Percentiles rank a stretch among this genome's conserved stretches.
Evolutionary conservation across 2,797 vertebrate genomes (phyloP).

Genomic region (Naso thynnoides): DNA sequence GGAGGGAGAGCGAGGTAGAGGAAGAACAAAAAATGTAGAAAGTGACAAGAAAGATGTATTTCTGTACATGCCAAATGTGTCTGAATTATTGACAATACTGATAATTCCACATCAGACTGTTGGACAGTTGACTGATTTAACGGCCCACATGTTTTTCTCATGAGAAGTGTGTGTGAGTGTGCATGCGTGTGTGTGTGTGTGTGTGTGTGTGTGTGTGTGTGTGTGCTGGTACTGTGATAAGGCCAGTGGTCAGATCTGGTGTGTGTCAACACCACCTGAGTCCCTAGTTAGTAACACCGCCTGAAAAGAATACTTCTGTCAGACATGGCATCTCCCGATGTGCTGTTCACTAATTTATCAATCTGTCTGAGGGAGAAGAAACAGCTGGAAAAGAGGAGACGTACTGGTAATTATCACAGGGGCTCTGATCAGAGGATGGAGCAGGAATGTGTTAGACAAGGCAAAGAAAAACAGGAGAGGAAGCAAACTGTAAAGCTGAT

Average conservation of each 20-base stretch:
- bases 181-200: slow-evolving; percentile 31
- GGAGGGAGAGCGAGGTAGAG: slow-evolving; percentile 3
- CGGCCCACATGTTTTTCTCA: slow-evolving; percentile 36
- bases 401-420: slow-evolving; percentile 25
- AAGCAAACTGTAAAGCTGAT: background rate
- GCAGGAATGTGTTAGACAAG: slow-evolving; percentile 4
- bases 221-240: slow-evolving; percentile 72
- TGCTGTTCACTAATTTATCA: slow-evolving; percentile 51
- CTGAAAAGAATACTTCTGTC: slow-evolving; percentile 77
- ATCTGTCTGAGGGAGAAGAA: slow-evolving; percentile 15
- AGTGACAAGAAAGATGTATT: slow-evolving; percentile 37
- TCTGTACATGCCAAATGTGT: slow-evolving; percentile 1
- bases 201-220: slow-evolving; percentile 27
- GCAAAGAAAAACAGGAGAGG: background rate
- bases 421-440: slow-evolving; percentile 15
- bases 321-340: slow-evolving; percentile 66
- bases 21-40: slow-evolving; percentile 18
- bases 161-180: slow-evolving; percentile 10
- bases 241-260: slow-evolving; percentile 74
- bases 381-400: slow-evolving; percentile 7
- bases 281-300: slow-evolving; percentile 62
- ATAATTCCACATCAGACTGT: slow-evolving; percentile 19
- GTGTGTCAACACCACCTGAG: slow-evolving; percentile 81
- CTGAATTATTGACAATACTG: slow-evolving; percentile 56
- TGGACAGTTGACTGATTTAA: slow-evolving; percentile 27